Conservation (phyloP, 2,888 invertebrate genomes). For the Hylaea fasciaria region DNA sequence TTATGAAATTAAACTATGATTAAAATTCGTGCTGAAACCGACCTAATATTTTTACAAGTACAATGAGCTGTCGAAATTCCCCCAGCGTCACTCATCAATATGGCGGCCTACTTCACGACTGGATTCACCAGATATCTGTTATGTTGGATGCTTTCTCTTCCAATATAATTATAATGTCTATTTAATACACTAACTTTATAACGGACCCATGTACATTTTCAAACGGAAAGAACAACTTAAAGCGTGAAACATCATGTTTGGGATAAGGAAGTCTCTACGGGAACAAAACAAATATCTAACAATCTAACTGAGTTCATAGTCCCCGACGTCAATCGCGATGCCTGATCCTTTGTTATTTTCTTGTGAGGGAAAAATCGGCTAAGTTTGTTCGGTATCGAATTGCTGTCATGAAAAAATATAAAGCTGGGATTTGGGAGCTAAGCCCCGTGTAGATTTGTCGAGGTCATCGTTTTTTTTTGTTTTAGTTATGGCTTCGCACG, state of each 20-base stretch:
- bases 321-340: slow-evolving; percentile 39
- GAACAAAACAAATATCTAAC: slow-evolving; percentile 41
- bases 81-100: no score
- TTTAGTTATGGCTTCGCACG: no score
- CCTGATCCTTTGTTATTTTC: slow-evolving; percentile 42
- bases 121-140: no score
- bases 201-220: neutral
- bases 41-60: no score
- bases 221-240: slow-evolving; percentile 17
- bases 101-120: no score
- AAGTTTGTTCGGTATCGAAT: slow-evolving; percentile 38
- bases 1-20: no score
- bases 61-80: no score
- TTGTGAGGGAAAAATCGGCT: slow-evolving; percentile 36
- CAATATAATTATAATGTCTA: no score
- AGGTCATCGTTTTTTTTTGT: slow-evolving; percentile 1
- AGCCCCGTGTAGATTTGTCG: slow-evolving; percentile 27
- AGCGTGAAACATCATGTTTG: slow-evolving; percentile 21
- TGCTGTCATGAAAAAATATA: slow-evolving; percentile 39
- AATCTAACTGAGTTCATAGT: slow-evolving; percentile 37
- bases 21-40: no score
- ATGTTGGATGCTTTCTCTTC: no score
- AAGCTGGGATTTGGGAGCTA: slow-evolving; percentile 29
- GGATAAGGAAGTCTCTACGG: slow-evolving; percentile 27
- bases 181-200: no score